Percentiles rank a stretch among this genome's conserved stretches.
Conservation (phyloP, 1,140 invertebrate genomes). For the Lepidotrigona ventralis region DNA sequence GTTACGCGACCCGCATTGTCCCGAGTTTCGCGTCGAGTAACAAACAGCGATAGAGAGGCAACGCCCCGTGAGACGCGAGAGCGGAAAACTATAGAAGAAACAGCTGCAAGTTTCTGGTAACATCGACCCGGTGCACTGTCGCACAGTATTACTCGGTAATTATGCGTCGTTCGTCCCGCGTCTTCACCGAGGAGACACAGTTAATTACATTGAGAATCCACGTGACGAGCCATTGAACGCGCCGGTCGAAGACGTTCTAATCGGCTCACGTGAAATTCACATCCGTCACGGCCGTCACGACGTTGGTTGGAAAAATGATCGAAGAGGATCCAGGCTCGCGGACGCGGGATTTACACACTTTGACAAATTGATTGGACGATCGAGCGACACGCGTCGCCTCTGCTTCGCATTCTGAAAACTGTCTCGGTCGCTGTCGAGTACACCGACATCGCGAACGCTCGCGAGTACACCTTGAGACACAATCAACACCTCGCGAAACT, state of each 20-base stretch:
- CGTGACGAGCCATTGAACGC: neutral
- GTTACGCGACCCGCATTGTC: constrained; percentile 45
- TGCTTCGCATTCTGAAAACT: neutral
- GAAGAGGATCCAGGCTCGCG: neutral
- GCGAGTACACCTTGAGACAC: neutral
- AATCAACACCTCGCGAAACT: neutral
- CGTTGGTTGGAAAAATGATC: neutral
- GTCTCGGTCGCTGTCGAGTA: neutral
- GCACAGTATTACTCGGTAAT: neutral
- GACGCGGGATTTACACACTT: neutral
- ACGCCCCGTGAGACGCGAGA: no score
- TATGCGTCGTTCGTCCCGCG: neutral
- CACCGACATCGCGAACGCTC: neutral
- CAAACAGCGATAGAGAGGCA: neutral
- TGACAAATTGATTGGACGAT: neutral
- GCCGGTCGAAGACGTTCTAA: neutral
- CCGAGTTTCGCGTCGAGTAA: neutral
- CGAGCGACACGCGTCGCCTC: no score
- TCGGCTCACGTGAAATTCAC: neutral
- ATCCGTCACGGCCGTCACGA: neutral
- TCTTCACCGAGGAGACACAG: no score
- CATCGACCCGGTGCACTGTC: neutral
- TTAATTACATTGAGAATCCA: neutral
- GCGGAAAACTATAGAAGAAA: neutral
- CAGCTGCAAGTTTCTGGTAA: no score